Conservation (phyloP, 2,113 vertebrate genomes). For the Albula glossodonta region DNA sequence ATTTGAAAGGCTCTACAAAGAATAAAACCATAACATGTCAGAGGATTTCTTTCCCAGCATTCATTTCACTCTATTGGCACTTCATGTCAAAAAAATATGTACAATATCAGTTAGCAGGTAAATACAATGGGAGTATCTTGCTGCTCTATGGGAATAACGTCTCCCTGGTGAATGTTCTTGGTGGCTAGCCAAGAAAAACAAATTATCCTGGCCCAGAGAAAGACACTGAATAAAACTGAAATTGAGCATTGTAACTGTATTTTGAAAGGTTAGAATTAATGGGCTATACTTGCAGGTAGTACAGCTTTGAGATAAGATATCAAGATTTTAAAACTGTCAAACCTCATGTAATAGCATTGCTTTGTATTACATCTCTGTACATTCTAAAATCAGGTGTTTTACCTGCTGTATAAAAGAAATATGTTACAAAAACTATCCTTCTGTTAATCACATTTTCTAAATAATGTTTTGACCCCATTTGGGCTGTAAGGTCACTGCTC, state of each 20-base stretch:
- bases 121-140: not conserved
- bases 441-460: too few species aligned
- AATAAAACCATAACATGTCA: not conserved
- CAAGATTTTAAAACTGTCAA: not conserved
- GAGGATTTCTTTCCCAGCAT: not conserved
- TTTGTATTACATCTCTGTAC: not conserved
- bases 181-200: not conserved
- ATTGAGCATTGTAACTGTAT: not conserved
- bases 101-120: not conserved
- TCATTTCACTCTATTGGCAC: not conserved
- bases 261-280: not conserved
- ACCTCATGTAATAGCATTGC: not conserved
- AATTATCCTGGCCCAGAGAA: not conserved
- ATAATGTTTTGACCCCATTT: too few species aligned
- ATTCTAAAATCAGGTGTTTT: not conserved
- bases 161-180: not conserved
- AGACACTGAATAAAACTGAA: not conserved
- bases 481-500: too few species aligned
- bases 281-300: not conserved
- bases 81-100: not conserved
- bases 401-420: too few species aligned
- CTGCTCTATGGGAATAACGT: not conserved
- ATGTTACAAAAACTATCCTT: too few species aligned
- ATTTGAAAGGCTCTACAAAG: not conserved
- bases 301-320: not conserved